Conservation (phyloP, 2,797 vertebrate genomes). For the Podarcis lilfordi region DNA sequence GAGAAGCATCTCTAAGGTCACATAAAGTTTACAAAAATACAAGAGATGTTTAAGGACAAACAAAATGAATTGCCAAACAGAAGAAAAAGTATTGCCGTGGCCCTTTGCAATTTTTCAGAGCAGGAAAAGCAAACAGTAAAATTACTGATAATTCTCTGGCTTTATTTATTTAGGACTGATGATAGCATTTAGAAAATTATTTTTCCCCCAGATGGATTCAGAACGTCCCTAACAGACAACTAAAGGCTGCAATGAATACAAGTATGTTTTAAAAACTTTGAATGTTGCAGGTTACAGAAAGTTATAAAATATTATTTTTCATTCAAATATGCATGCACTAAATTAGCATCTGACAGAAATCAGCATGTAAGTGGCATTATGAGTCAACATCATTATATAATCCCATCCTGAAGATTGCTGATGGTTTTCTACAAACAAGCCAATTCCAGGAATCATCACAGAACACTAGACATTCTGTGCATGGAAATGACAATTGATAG, state of each 20-base stretch:
- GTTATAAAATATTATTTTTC: background rate
- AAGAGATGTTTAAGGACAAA: constrained; percentile 60
- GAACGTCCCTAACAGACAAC: constrained; percentile 23
- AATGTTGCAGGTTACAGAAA: background rate
- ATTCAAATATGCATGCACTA: background rate
- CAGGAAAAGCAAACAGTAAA: constrained; percentile 15
- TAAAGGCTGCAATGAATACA: constrained; percentile 25
- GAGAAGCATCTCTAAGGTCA: constrained; percentile 74
- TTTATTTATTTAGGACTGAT: constrained; percentile 5
- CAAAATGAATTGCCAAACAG: constrained; percentile 57
- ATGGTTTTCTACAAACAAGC: background rate
- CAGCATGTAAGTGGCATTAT: background rate
- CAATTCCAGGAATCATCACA: fast-evolving
- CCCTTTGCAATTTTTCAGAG: constrained; percentile 48
- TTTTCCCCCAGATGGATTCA: constrained; percentile 7
- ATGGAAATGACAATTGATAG: background rate
- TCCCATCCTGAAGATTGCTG: background rate
- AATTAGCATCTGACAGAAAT: background rate
- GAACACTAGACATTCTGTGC: background rate
- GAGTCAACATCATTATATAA: fast-evolving
- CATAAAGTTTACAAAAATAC: constrained; percentile 76
- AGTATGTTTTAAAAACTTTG: background rate
- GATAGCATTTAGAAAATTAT: constrained; percentile 10
- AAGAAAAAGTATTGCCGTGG: constrained; percentile 38
- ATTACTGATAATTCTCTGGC: constrained; percentile 37